phyloP scores from a whole-genome alignment of 1,140 invertebrate species.

The Steinernema feltiae region DNA sequence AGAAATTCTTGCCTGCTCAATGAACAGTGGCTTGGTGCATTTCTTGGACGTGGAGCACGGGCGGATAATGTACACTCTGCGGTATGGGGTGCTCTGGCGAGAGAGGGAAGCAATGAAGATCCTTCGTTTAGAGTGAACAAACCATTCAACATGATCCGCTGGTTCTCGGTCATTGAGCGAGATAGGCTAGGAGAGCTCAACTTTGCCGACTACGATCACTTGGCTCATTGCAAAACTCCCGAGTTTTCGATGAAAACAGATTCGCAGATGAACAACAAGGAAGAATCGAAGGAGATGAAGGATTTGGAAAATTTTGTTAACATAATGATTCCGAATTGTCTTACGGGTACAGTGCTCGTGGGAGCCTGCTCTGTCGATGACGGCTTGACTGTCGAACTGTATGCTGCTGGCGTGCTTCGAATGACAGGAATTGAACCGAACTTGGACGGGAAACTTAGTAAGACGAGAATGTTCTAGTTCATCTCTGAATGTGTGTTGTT shows the following conservation, averaged over 20 bases:
- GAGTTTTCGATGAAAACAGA: neutral
- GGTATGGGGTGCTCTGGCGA: neutral
- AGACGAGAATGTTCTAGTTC: neutral
- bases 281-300: neutral
- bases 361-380: neutral
- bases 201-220: constrained; percentile 8
- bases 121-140: neutral
- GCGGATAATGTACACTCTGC: neutral
- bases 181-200: neutral
- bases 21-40: neutral
- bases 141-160: neutral
- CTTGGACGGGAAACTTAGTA: neutral
- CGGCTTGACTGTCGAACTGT: neutral
- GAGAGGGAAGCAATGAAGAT: neutral
- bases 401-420: neutral
- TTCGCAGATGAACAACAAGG: neutral
- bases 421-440: neutral
- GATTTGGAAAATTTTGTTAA: neutral
- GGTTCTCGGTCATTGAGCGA: neutral
- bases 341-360: neutral
- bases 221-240: neutral
- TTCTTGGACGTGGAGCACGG: neutral
- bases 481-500: neutral
- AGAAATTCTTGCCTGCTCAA: neutral
- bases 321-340: neutral